Percentiles rank a stretch among this genome's conserved stretches.
These are phyloP conservation scores for Gymnarchus niloticus DNA, from an alignment of 2,113 vertebrate genomes.

Conservation along the genomic window DNA sequence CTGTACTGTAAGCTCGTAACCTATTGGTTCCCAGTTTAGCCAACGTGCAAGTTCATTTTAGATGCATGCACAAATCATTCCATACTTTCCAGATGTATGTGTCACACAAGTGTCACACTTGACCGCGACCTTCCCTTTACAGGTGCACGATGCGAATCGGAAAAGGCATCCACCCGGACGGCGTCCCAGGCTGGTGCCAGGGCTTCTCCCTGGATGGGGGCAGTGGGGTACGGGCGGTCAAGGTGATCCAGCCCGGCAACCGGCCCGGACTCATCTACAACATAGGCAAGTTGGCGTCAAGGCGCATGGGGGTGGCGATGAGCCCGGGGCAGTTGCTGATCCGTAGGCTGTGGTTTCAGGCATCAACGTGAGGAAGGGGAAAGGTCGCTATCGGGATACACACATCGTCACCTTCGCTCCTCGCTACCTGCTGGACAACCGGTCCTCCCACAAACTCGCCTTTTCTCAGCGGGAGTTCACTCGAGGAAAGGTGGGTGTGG, in stretches of 20 bases:
- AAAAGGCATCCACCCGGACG: constrained; percentile 88
- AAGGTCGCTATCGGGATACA: constrained; percentile 86
- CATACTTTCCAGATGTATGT: neutral
- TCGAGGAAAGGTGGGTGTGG: constrained; percentile 76
- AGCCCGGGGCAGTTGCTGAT: neutral
- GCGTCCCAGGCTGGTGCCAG: constrained; percentile 94
- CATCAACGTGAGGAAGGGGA: constrained; percentile 89
- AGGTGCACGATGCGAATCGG: constrained; percentile 97
- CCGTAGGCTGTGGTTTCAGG: constrained; percentile 55
- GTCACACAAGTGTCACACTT: neutral
- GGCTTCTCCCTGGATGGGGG: constrained; percentile 94
- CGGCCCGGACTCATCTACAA: constrained; percentile 94
- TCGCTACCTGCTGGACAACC: constrained; percentile 89
- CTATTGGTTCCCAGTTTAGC: neutral
- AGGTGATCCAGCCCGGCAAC: constrained; percentile 92
- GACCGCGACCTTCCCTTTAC: constrained; percentile 26
- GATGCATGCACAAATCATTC: neutral
- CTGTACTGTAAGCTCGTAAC: neutral
- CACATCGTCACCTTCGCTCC: constrained; percentile 94
- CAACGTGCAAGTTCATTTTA: neutral
- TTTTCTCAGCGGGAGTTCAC: constrained; percentile 94
- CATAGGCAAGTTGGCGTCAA: constrained; percentile 70
- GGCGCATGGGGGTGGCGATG: neutral
- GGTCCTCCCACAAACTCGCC: constrained; percentile 83
- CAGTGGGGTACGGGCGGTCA: constrained; percentile 87